A percentile compares a stretch with the other conserved stretches of the same genome.
Conservation (phyloP, 64 coral and sea anemone genomes). For the Porites lutea region DNA sequence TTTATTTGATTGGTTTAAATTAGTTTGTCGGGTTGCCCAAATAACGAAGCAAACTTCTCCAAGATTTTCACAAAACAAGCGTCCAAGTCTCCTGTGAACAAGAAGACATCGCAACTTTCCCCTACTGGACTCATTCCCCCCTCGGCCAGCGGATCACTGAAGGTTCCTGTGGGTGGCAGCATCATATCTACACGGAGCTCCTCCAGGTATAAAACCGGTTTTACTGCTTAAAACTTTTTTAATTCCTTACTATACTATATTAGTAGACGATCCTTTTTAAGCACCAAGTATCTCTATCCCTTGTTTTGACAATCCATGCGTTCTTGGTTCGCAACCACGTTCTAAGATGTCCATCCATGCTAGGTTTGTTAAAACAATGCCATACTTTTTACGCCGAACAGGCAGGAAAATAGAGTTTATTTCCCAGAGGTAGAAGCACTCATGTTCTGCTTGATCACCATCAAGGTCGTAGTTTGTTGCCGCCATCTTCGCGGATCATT, state of each 20-base stretch:
- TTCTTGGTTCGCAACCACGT: too few relatives aligned
- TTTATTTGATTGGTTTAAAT: neutral
- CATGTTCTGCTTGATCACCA: too few relatives aligned
- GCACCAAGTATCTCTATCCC: too few relatives aligned
- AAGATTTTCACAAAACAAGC: constrained; percentile 33
- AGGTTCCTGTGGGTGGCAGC: constrained; percentile 19
- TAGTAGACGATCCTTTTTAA: too few relatives aligned
- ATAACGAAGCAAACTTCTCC: constrained; percentile 47
- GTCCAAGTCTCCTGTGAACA: constrained; percentile 21
- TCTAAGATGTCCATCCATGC: too few relatives aligned
- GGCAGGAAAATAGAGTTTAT: too few relatives aligned
- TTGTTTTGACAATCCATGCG: too few relatives aligned
- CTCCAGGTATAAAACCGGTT: constrained; percentile 1
- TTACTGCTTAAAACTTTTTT: neutral
- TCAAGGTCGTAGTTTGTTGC: too few relatives aligned
- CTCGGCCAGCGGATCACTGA: neutral
- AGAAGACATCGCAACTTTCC: constrained; percentile 35
- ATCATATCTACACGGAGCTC: constrained; percentile 47
- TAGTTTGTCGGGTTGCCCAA: constrained; percentile 60
- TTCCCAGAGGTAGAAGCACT: too few relatives aligned
- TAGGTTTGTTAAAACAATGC: too few relatives aligned
- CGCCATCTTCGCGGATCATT: too few relatives aligned
- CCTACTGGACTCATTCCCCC: constrained; percentile 5
- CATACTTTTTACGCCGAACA: too few relatives aligned
- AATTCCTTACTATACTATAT: neutral